Evolutionary conservation across 2,888 invertebrate genomes (phyloP).

Genomic region (Acanthacorydalis orientalis): DNA sequence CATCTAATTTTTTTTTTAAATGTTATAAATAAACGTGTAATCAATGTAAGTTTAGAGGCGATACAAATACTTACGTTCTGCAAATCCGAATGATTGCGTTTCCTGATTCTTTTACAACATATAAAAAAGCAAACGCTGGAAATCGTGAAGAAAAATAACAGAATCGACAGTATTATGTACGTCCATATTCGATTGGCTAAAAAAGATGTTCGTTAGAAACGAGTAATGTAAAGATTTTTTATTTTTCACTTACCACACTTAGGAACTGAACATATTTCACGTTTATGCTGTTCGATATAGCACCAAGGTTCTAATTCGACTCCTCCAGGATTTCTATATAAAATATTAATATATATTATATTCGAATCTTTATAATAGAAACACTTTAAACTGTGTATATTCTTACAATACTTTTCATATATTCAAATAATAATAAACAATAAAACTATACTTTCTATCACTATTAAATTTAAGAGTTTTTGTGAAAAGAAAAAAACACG

Average conservation of each 20-base stretch:
- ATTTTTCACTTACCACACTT: slow-evolving; percentile 50
- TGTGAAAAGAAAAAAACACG: too few species aligned
- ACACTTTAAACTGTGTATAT: too few species aligned
- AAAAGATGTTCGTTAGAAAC: slow-evolving; percentile 14
- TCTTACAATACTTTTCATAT: too few species aligned
- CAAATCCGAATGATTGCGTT: slow-evolving; percentile 40
- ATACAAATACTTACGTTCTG: slow-evolving; percentile 33
- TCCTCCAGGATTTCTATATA: slow-evolving; percentile 74
- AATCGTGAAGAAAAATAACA: slow-evolving; percentile 33
- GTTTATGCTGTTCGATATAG: slow-evolving; percentile 55
- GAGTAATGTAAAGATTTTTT: neutral
- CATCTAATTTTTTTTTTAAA: slow-evolving; percentile 23
- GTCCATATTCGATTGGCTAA: slow-evolving; percentile 66
- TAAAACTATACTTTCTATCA: too few species aligned
- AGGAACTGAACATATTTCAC: slow-evolving; percentile 72
- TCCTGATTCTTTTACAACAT: slow-evolving; percentile 39
- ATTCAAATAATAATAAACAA: too few species aligned
- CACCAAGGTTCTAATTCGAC: slow-evolving; percentile 79
- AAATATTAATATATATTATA: neutral
- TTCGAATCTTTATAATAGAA: too few species aligned
- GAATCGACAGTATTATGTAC: slow-evolving; percentile 52
- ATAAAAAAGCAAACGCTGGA: slow-evolving; percentile 38
- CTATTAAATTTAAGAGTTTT: too few species aligned
- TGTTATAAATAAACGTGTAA: neutral
- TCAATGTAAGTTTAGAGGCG: too few species aligned